Percentiles rank a stretch among this genome's conserved stretches.
Conservation (phyloP, 2,113 vertebrate species). For the Melanotaenia duboulayi region DNA sequence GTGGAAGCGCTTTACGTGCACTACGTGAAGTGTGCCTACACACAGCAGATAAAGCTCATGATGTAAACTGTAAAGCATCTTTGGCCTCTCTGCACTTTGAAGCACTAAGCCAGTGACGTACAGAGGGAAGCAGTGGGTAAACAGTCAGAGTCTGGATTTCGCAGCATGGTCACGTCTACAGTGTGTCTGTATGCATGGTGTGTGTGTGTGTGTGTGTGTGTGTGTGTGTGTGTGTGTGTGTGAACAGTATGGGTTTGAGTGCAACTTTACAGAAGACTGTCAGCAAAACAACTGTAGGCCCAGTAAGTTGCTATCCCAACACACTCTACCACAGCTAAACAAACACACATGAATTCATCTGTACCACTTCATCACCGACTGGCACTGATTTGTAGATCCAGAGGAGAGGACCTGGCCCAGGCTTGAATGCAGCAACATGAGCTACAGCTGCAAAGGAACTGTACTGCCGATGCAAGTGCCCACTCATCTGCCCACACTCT, state of each 20-base stretch:
- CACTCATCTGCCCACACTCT: constrained; percentile 40
- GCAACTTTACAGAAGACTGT: neutral
- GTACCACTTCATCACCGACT: constrained; percentile 19
- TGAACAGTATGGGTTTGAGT: constrained; percentile 5
- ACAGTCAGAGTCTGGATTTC: constrained; percentile 10
- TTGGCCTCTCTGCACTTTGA: constrained; percentile 19
- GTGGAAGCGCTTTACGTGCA: neutral
- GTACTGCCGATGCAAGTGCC: constrained; percentile 11
- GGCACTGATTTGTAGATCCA: neutral
- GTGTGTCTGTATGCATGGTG: neutral
- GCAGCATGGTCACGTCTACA: constrained; percentile 23
- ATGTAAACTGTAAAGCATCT: constrained; percentile 10
- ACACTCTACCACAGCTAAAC: constrained; percentile 2
- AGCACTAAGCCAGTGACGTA: constrained; percentile 32
- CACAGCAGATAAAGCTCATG: constrained; percentile 20
- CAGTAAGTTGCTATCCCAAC: constrained; percentile 30
- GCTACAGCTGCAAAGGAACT: constrained; percentile 36
- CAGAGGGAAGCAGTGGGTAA: constrained; percentile 26
- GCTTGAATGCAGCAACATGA: constrained; percentile 11
- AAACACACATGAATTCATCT: constrained; percentile 10
- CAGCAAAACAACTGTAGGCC: neutral
- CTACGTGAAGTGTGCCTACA: neutral
- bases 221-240: constrained; percentile 3
- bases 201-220: constrained; percentile 6
- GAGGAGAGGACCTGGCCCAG: neutral